Evolutionary conservation across 2,797 vertebrate species (phyloP), one percentile per base, ranked within the genome.

Genomic region (Buphagus erythrorhynchus): DNA sequence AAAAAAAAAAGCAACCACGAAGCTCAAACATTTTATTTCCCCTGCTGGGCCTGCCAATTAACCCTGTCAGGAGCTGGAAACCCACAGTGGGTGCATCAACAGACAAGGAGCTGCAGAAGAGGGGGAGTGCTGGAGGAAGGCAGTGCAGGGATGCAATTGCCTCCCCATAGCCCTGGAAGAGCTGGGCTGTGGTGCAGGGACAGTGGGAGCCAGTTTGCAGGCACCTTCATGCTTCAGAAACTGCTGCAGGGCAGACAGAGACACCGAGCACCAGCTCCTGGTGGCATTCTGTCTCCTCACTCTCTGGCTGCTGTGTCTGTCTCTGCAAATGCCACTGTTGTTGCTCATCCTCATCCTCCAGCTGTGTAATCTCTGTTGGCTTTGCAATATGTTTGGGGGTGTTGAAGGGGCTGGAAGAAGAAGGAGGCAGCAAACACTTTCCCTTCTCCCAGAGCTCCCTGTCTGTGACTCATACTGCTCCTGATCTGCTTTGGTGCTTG

Each of bases 41-140:
- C 96, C 87, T 20, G 43, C 94, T 88, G 80, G 58, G 77, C 54
- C 88, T 95, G 90, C 80, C 95, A 96, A 88, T 97, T 97, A 97
- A 97, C 95, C 96, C 89, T 90, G 92, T 88, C 67, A 89, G 92
- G 75, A 96, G 86, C n/a, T 54, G 65, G 78, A 93, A 90, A 96
- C 52, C 59, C 95, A 92, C 88, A 88, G 72, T 51, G 93, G 92
- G 72, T 0, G 0, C 91, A 90, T 94, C 95, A 94, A 66, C 78
- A 86, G 93, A 96, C 92, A 96, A 67, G 13, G 52, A 86, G 74
- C 61, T 75, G 81, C 42, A 43, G 75, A 90, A 43, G 75, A 90
- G 46, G 40, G 43, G 36, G 58, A 80, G 49, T n/a, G 69, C 65
- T 80, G 86, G 46, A 93, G 73, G 75, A 86, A 91, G 61, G 55